Base-by-base conservation (phyloP, 1,140 invertebrate species). In the Neuroterus valhalla region DNA sequence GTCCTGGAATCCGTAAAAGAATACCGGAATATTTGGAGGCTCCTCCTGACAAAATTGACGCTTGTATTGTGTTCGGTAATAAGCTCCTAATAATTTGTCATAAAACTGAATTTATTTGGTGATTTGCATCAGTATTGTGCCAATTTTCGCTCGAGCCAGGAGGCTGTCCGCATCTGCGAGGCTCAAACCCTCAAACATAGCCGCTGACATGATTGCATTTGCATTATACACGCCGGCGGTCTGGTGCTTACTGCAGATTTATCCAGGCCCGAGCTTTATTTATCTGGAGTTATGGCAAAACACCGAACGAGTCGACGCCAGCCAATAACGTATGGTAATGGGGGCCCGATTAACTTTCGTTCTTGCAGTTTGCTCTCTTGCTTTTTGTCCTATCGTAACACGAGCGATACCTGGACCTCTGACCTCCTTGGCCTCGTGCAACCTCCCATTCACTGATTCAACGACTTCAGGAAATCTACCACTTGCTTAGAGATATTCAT, bases 201-300 rank as follows among this genome's bases (percentile, higher is more conserved):
- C 74, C 81, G 81, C 82, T 83, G 82, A 86, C 86, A 87, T 85
- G 86, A 87, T 86, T 86, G 86, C 85, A 87, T 87, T 87, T 86
- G 84, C 85, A 87, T 87, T 86, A 86, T 86, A 86, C 86, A 87
- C 80, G 82, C 83, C 69, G 82, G 72, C 84, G 82, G 81, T 83
- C 79, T 15, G 17, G 23, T 62, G 55, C 52, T 48, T 48, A 23
- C 75, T 83, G 82, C 82, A 85, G 82, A 87, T 86, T 87, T 86
- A 86, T 86, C 83, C 84, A 81, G 76, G 79, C 80, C 85, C 80
- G 78, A 79, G 81, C 80, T 86, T 87, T 86, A 86, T 86, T 86
- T 86, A 86, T 87, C 85, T 85, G 79, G 84, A 86, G 85, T 86
- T 87, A 87, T 87, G 84, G 85, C 85, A 87, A 86, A 82, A 87